Evolutionary conservation across 2,888 invertebrate genomes (phyloP), one percentile per base, ranked within the genome.

Genomic region (Amblyteles armatorius): DNA sequence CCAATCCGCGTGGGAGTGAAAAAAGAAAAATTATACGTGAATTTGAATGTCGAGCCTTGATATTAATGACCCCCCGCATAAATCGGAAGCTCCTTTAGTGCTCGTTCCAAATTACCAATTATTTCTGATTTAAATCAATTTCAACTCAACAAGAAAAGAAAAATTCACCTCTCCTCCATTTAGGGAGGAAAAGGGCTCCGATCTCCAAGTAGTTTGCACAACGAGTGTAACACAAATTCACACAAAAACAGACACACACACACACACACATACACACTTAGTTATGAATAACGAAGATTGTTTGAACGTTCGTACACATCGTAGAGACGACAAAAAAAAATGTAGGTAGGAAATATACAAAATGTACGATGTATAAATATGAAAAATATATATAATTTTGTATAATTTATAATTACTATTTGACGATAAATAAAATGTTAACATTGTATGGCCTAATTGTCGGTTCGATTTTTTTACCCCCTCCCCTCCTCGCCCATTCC

Each of bases 371-470:
- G 88, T 87, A 87, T 84, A 87, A 82, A 87, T 86, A 87, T 85
- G 69, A 74, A 85, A 86, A 84, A 81, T 74, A 89, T 88, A 91
- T 90, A 91, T 91, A 91, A 91, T 92, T 91, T 92, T 92, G 90
- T 91, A 92, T 92, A 91, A 92, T 91, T 92, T 91, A 91, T 92
- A 91, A 92, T 92, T 90, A 89, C 89, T 88, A 89, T 84, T 87
- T 89, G 82, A 89, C 87, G 88, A 89, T 87, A 87, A 91, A 91
- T 91, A 91, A 91, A 91, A 90, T 90, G 90, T 91, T 91, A 89
- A 91, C 87, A 90, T 87, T 91, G 89, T 91, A 91, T 90, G 90
- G 90, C 90, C 90, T 91, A 90, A 89, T 85, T 63, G 55, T 78
- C 44, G 80, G 80, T 81, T 79, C 13, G 4, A 60, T 60, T 26